These are phyloP conservation scores for Lethenteron camtschaticum DNA, from an alignment of 2,113 vertebrate genomes.

Conservation along the genomic window DNA sequence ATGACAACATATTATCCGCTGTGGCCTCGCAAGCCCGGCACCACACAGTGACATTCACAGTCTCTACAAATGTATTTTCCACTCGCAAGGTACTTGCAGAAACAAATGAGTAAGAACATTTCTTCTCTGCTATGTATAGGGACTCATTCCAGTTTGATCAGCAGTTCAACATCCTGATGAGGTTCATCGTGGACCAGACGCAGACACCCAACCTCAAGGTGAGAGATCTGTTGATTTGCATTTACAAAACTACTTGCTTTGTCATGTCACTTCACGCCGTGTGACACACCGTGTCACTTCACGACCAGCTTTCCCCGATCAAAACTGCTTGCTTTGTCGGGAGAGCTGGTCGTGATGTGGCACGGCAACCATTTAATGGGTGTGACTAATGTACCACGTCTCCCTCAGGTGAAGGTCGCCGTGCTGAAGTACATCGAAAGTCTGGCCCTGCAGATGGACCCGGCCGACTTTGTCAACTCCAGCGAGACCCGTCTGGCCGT, in stretches of 20 bases:
- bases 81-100: not conserved
- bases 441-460: conserved; percentile 3
- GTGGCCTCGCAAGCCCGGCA: too few species aligned
- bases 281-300: not conserved
- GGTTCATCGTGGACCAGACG: conserved; percentile 1
- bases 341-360: not conserved
- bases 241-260: too few species aligned
- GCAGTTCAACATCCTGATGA: conserved; percentile 6
- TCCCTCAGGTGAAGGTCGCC: conserved; percentile 1
- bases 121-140: conserved; percentile 4
- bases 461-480: conserved; percentile 4
- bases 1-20: too few species aligned
- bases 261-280: not conserved
- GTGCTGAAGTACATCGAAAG: not conserved
- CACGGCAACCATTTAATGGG: not conserved
- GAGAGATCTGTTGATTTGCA: not conserved
- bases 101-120: not conserved
- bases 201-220: conserved; percentile 4
- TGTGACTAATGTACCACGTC: not conserved
- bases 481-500: conserved; percentile 3
- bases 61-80: too few species aligned
- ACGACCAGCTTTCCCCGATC: not conserved
- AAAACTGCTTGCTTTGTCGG: not conserved
- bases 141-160: not conserved
- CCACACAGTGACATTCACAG: too few species aligned